phyloP scores from a whole-genome alignment of 2,113 vertebrate genomes.

The Podiceps cristatus region DNA sequence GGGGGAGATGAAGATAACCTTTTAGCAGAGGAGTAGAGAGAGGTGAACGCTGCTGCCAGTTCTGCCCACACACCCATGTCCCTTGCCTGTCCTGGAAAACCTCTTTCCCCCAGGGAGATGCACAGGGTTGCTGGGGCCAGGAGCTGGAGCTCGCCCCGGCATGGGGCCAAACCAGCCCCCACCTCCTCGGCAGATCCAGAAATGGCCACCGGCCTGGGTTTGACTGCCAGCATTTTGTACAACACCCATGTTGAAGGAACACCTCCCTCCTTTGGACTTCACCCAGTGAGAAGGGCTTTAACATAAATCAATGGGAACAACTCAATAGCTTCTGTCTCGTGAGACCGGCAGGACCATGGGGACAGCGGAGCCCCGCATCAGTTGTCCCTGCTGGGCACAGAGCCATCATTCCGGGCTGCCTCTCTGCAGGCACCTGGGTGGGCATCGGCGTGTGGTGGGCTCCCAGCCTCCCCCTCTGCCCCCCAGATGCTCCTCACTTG shows the following conservation, averaged over 20 bases:
- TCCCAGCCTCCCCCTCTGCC: rapidly evolving
- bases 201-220: rapidly evolving
- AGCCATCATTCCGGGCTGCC: not conserved
- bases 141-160: not conserved
- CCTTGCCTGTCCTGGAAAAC: not conserved
- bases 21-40: not conserved
- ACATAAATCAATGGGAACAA: not conserved
- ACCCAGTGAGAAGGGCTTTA: not conserved
- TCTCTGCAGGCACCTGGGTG: not conserved
- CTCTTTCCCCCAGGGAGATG: rapidly evolving
- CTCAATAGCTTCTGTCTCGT: not conserved
- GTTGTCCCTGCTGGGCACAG: not conserved
- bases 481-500: not conserved
- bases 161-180: rapidly evolving
- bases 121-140: rapidly evolving
- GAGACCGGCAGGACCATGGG: rapidly evolving
- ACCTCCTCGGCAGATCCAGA: rapidly evolving
- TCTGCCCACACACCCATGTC: rapidly evolving
- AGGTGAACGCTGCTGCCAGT: not conserved
- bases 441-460: not conserved
- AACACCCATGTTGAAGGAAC: no score
- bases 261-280: not conserved
- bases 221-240: not conserved
- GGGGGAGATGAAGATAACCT: not conserved
- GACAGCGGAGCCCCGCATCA: rapidly evolving